Evolutionary conservation across 1,140 invertebrate species (phyloP).

Genomic region (Trigoniulus corallinus): DNA sequence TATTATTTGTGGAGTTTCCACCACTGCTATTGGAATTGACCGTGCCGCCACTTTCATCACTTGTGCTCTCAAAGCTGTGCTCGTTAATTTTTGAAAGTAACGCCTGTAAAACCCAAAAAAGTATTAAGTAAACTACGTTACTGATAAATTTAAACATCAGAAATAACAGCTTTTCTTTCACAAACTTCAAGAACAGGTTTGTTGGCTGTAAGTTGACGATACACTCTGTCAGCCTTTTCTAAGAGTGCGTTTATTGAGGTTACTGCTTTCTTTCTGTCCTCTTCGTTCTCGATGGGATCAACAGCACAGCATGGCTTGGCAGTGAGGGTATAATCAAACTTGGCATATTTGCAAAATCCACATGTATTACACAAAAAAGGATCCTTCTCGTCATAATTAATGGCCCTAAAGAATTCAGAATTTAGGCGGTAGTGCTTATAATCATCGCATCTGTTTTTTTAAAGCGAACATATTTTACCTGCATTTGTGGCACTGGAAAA

Average conservation of each 20-base stretch:
- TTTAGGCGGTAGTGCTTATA: not conserved
- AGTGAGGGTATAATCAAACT: conserved; percentile 84
- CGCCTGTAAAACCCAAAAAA: conserved; percentile 24
- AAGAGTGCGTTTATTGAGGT: conserved; percentile 71
- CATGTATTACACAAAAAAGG: conserved; percentile 96
- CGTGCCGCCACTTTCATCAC: conserved; percentile 33
- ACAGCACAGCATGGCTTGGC: conserved; percentile 84
- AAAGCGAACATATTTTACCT: conserved; percentile 32
- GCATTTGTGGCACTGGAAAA: conserved; percentile 96
- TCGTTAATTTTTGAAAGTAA: conserved; percentile 59
- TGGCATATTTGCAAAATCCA: conserved; percentile 99
- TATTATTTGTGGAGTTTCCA: conserved; percentile 2
- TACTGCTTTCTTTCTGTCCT: conserved; percentile 89
- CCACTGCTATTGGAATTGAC: not conserved
- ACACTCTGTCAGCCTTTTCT: conserved; percentile 87
- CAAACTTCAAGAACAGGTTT: conserved; percentile 71
- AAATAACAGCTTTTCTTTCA: not conserved
- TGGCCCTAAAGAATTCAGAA: conserved; percentile 42
- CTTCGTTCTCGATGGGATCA: conserved; percentile 91
- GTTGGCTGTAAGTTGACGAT: conserved; percentile 71
- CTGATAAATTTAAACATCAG: too few species aligned
- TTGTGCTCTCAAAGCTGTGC: conserved; percentile 43
- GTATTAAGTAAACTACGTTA: conserved; percentile 1
- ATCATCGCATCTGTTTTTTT: not conserved
- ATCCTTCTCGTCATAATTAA: conserved; percentile 98